Base-by-base conservation (phyloP, 2,888 invertebrate species). In the Tribolium freemani region DNA sequence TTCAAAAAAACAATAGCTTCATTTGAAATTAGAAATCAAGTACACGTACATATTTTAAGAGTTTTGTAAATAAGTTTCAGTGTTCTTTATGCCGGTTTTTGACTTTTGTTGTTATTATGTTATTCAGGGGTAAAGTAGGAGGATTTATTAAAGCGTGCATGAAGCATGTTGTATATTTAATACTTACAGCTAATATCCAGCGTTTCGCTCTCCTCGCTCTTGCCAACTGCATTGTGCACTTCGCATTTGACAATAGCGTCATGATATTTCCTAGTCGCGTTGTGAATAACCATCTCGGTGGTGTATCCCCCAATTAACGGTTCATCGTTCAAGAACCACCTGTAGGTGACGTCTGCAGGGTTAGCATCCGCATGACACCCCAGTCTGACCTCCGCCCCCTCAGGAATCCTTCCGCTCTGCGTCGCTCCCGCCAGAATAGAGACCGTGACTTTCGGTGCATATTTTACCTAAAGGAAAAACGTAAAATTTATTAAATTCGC, bases 361-460 rank as follows among this genome's bases (percentile, higher is more conserved):
- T 98, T 97, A 13, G 96, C 97, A 78, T 95, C 94, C 0, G 96
- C 96, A 82, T 91, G 91, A 86, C 98, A 98, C 69, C 90, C 91
- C 75, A 98, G 90, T 82, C 92, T 89, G 10, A 97, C 94, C 83
- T 95, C 94, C 61, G 92, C 90, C 45, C 94, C 94, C 87, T 96
- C 96, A 10, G 93, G 92, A 78, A 95, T 92, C 76, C 91, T 90
- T 0, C 92, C 92, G 77, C 88, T 90, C 71, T 90, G 89, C 60
- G 89, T 87, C 44, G 88, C 87, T 31, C 89, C 89, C 9, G 88
- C 87, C 54, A 90, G 88, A 57, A 93, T 90, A 63, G 90, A 91
- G 44, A 96, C 91, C 31, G 93, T 91, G 74, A 96, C 95, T 88
- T 96, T 96, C 1, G 96, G 96, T 26, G 96, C 95, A 84, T 95